Evolutionary conservation across 2,113 vertebrate genomes (phyloP).

Genomic region (Xiphophorus hellerii): DNA sequence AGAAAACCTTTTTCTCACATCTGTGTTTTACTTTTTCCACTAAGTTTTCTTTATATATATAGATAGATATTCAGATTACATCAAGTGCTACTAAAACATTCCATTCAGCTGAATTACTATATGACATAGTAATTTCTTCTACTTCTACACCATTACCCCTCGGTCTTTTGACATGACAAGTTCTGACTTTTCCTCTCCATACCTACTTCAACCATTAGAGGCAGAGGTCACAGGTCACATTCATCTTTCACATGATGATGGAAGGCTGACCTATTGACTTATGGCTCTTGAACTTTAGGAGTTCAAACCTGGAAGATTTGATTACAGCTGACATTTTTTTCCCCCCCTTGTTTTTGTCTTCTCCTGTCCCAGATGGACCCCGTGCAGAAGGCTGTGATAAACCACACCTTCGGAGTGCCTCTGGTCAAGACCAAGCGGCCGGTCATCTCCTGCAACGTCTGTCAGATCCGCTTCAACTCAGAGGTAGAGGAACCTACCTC

Average conservation of each 20-base stretch:
- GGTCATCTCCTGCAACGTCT: conserved; percentile 93
- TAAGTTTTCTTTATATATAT: no score
- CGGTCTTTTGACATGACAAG: background rate
- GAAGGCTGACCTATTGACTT: conserved; percentile 34
- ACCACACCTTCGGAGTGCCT: conserved; percentile 90
- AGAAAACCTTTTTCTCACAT: no score
- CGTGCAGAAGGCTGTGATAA: conserved; percentile 92
- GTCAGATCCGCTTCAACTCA: conserved; percentile 96
- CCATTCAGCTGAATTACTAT: no score
- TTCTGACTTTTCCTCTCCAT: background rate
- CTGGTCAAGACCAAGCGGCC: conserved; percentile 89
- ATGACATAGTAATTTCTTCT: no score
- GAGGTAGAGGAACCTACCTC: conserved; percentile 78
- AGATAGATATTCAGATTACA: no score
- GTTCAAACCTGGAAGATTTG: conserved; percentile 9
- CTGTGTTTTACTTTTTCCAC: no score
- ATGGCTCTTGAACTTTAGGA: conserved; percentile 6
- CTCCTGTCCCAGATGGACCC: conserved; percentile 88
- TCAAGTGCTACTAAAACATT: no score
- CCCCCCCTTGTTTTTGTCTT: conserved; percentile 10
- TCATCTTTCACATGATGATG: conserved; percentile 31
- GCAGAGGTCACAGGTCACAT: background rate
- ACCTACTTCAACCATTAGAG: background rate
- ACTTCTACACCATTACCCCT: background rate
- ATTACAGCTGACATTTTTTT: conserved; percentile 32